Evolutionary conservation across 2,888 invertebrate species (phyloP).

Genomic region (Tridacna crocea): DNA sequence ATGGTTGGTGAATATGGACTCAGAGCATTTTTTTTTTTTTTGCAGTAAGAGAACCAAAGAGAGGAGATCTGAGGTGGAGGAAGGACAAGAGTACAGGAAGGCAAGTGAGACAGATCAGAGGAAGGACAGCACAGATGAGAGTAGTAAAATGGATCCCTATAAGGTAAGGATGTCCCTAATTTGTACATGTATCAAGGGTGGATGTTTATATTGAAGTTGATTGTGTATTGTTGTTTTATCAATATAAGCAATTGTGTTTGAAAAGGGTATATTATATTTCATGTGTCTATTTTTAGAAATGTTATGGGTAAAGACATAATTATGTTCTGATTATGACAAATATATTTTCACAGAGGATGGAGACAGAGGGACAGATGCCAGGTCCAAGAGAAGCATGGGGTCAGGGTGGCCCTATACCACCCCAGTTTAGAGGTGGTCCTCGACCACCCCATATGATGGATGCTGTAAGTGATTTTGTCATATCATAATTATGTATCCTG

Average conservation of each 20-base stretch:
- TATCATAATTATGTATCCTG: background rate
- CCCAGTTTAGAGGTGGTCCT: conserved; percentile 76
- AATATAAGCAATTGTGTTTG: too few species aligned
- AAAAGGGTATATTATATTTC: too few species aligned
- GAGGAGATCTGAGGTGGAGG: conserved; percentile 10
- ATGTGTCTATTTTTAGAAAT: too few species aligned
- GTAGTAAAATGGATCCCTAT: conserved; percentile 13
- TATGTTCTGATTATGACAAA: background rate
- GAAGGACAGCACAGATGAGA: conserved; percentile 6
- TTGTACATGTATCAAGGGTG: background rate
- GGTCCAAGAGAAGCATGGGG: conserved; percentile 77
- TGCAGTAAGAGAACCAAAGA: conserved; percentile 26
- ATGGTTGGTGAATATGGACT: too few species aligned
- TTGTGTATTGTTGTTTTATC: too few species aligned
- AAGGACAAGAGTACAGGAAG: conserved; percentile 13
- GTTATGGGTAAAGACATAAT: too few species aligned
- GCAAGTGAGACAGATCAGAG: conserved; percentile 13
- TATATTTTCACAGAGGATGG: conserved; percentile 14
- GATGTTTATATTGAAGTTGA: background rate
- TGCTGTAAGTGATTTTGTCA: conserved; percentile 63
- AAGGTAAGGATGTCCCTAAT: conserved; percentile 13
- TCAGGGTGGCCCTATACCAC: conserved; percentile 74
- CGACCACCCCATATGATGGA: conserved; percentile 77
- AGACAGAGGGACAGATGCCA: conserved; percentile 4
- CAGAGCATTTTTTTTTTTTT: too few species aligned